Base-by-base conservation (phyloP, 2,888 invertebrate species). In the Drosophila anceps region DNA sequence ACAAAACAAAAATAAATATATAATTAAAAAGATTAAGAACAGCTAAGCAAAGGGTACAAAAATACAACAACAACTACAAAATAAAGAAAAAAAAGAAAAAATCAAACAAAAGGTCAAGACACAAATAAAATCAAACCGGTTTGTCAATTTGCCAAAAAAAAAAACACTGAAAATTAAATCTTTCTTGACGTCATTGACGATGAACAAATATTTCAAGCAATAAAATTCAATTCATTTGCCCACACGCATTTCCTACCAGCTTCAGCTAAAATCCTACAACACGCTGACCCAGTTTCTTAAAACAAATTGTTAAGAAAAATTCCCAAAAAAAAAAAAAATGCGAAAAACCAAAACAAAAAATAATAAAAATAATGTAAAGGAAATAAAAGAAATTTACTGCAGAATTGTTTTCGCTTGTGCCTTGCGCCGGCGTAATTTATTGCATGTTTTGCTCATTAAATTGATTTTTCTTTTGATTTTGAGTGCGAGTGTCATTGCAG, bases 401-500 rank as follows among this genome's bases (percentile, higher is more conserved):
- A 58, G 65, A 73, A 75, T 76, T 73, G 69, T 78, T 81, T 84
- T 76, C 58, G 73, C n/a, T n/a, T n/a, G n/a, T n/a, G n/a, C 77
- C 64, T 70, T 69, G 67, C 46, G 64, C 76, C 69, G 35, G 58
- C 76, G 81, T 85, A 85, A 85, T 91, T 89, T 89, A 80, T 85
- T 90, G 80, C 88, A 90, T 90, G 87, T 90, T 83, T 85, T 83
- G 86, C 88, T 91, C 88, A 90, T 89, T 90, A 90, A 90, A 90
- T 90, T 91, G 88, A 90, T 90, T 91, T 91, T 88, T 73, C 79
- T 51, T 68, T 58, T 86, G 84, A 87, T 83, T 92, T 90, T 91
- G 89, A 89, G 84, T 90, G 85, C 90, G 84, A 91, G 91, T 92
- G 91, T 90, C 91, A 92, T 84, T 91, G 55, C 37, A 31, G 63